Conservation (phyloP, 2,888 invertebrate species). For the Eupithecia subumbrata region DNA sequence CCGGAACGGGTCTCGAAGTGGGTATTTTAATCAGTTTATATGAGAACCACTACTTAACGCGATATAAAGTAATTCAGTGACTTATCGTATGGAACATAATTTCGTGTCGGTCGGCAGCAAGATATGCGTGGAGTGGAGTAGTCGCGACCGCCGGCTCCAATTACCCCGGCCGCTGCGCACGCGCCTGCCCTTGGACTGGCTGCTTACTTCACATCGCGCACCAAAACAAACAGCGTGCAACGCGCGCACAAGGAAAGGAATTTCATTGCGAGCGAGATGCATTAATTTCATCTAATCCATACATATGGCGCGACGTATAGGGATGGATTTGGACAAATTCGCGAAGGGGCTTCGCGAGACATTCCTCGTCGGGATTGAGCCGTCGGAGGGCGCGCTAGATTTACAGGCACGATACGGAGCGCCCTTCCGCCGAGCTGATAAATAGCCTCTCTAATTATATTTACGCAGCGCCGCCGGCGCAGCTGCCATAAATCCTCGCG, state of each 20-base stretch:
- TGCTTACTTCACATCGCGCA: slow-evolving; percentile 51
- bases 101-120: slow-evolving; percentile 40
- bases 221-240: slow-evolving; percentile 51
- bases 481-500: slow-evolving; percentile 74
- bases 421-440: slow-evolving; percentile 81
- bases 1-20: background rate
- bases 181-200: slow-evolving; percentile 62
- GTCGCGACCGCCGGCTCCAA: slow-evolving; percentile 52
- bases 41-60: slow-evolving; percentile 16
- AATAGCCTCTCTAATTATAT: slow-evolving; percentile 83
- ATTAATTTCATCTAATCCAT: slow-evolving; percentile 52
- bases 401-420: slow-evolving; percentile 76
- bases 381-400: slow-evolving; percentile 73
- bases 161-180: slow-evolving; percentile 57
- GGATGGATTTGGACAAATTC: slow-evolving; percentile 58
- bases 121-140: slow-evolving; percentile 45
- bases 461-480: slow-evolving; percentile 80
- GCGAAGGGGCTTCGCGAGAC: slow-evolving; percentile 57
- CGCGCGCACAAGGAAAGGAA: slow-evolving; percentile 55
- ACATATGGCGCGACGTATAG: slow-evolving; percentile 63
- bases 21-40: slow-evolving; percentile 23
- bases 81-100: slow-evolving; percentile 45
- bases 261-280: slow-evolving; percentile 59
- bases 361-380: slow-evolving; percentile 77
- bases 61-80: slow-evolving; percentile 27